phyloP scores from a whole-genome alignment of 2,113 vertebrate genomes.

The Labeo rohita region DNA sequence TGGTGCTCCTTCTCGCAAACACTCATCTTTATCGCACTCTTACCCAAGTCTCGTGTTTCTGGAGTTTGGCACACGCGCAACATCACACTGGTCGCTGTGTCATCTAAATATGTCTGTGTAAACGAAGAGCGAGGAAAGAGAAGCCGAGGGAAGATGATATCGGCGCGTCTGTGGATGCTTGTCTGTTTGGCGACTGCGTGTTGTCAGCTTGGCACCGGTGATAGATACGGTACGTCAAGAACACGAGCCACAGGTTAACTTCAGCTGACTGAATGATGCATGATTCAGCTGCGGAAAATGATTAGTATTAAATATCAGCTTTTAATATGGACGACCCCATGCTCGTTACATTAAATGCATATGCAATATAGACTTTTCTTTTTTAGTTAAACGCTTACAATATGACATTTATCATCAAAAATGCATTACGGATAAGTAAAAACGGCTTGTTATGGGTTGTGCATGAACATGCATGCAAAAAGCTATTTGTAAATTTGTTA shows the following conservation, averaged over 20 bases:
- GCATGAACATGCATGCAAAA: not conserved
- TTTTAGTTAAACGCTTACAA: not conserved
- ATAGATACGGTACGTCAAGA: conserved; percentile 71
- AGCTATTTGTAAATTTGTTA: not conserved
- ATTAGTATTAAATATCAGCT: not conserved
- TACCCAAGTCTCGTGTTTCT: conserved; percentile 25
- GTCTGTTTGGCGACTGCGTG: conserved; percentile 73
- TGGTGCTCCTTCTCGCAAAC: not conserved
- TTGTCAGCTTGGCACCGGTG: conserved; percentile 68
- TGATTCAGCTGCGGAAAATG: not conserved
- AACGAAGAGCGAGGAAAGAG: not conserved
- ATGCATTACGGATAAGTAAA: not conserved
- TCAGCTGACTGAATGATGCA: conserved; percentile 5
- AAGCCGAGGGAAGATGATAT: conserved; percentile 67
- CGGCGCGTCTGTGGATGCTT: conserved; percentile 68
- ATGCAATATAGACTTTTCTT: not conserved
- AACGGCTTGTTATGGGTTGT: not conserved
- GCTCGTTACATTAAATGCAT: not conserved
- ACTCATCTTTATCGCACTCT: conserved; percentile 26
- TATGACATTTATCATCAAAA: not conserved
- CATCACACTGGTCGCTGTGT: conserved; percentile 23
- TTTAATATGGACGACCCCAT: not conserved
- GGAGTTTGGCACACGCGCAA: conserved; percentile 29
- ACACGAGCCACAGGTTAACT: conserved; percentile 30
- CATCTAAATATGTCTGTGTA: conserved; percentile 34